Percentiles rank a stretch among this genome's conserved stretches.
Conservation (phyloP, 2,797 vertebrate genomes). For the Graptemys geographica region DNA sequence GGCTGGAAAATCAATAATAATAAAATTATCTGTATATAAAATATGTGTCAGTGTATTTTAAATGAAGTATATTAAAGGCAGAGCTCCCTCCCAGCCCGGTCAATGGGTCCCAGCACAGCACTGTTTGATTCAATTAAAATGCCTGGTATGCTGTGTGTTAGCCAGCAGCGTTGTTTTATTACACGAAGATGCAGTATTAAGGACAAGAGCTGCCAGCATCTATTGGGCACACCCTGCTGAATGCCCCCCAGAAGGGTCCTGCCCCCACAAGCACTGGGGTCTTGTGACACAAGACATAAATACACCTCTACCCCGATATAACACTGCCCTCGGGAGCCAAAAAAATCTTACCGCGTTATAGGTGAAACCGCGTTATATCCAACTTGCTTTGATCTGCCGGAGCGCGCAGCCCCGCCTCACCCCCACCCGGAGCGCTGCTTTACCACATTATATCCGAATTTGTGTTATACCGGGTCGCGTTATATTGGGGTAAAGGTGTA, state of each 20-base stretch:
- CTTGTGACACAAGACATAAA: neutral
- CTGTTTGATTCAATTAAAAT: constrained; percentile 74
- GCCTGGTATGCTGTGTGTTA: constrained; percentile 32
- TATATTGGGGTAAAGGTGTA: too few relatives aligned
- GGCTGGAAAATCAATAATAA: constrained; percentile 76
- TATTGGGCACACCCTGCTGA: neutral
- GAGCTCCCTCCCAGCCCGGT: constrained; percentile 56
- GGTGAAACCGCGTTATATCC: too few relatives aligned
- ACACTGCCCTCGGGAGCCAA: too few relatives aligned
- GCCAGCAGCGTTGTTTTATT: neutral
- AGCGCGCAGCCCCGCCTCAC: too few relatives aligned
- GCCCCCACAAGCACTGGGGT: neutral
- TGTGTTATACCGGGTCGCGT: too few relatives aligned
- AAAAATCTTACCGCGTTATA: too few relatives aligned
- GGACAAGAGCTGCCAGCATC: constrained; percentile 8
- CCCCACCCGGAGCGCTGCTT: too few relatives aligned
- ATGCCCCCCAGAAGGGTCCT: neutral
- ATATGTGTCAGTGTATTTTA: constrained; percentile 62
- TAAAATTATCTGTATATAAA: constrained; percentile 72
- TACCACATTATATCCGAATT: too few relatives aligned
- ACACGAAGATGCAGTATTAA: neutral
- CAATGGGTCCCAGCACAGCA: constrained; percentile 53
- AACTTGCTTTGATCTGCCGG: too few relatives aligned
- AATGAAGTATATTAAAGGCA: constrained; percentile 71
- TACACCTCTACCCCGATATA: too few relatives aligned